phyloP scores from a whole-genome alignment of 1,140 invertebrate species.

The Drosophila albomicans region DNA sequence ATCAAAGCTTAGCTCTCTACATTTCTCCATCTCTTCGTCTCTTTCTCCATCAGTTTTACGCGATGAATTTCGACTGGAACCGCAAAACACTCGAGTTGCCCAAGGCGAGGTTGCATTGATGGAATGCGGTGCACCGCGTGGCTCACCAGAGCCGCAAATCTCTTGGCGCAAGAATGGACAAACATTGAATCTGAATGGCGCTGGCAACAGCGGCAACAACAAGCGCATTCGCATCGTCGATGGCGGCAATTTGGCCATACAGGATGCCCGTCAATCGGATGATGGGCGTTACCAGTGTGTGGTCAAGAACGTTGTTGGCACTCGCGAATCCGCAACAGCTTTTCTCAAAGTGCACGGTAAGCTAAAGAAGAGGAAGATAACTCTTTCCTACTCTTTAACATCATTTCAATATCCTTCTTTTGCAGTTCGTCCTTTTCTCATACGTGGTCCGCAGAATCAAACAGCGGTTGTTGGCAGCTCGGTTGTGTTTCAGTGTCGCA shows the following conservation, averaged over 20 bases:
- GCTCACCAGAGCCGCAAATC: conserved; percentile 93
- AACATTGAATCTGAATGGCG: conserved; percentile 88
- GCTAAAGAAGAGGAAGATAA: conserved; percentile 40
- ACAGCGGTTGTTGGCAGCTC: conserved; percentile 89
- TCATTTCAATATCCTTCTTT: background rate
- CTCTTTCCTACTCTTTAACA: too few relatives aligned
- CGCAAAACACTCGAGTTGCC: conserved; percentile 90
- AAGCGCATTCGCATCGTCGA: conserved; percentile 90
- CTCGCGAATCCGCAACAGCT: conserved; percentile 90
- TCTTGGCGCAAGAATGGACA: conserved; percentile 94
- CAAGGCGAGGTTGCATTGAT: conserved; percentile 93
- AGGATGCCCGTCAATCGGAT: conserved; percentile 91
- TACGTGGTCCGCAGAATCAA: conserved; percentile 91
- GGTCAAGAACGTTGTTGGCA: conserved; percentile 93
- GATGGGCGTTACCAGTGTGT: conserved; percentile 94
- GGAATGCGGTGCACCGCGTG: conserved; percentile 93
- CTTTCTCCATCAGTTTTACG: conserved; percentile 88
- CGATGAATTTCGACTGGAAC: conserved; percentile 93
- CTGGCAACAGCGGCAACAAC: conserved; percentile 54
- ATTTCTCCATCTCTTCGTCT: background rate
- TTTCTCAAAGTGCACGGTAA: conserved; percentile 93
- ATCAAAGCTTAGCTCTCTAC: conserved; percentile 66
- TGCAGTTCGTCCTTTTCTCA: conserved; percentile 92
- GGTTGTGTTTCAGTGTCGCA: conserved; percentile 92
- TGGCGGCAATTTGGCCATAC: conserved; percentile 93